Evolutionary conservation across 2,888 invertebrate genomes (phyloP), one percentile per base, ranked within the genome.

Genomic region (Chalcosyrphus nemorum): DNA sequence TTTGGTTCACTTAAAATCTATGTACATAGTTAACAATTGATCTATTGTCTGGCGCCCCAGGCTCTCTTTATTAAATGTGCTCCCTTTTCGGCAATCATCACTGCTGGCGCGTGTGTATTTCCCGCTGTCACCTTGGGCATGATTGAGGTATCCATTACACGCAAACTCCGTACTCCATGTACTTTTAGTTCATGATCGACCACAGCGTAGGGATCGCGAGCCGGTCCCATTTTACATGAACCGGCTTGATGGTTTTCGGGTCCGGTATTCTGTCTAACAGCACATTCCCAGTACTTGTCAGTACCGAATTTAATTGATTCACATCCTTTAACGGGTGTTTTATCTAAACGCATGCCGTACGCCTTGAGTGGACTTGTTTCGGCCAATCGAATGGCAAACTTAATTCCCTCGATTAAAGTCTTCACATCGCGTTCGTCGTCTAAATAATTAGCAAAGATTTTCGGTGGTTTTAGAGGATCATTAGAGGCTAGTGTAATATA

Each of bases 221-320:
- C 87, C 0, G 96, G 95, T 0, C 96, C 96, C 96, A 97, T 96
- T 93, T 96, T 96, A 89, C 95, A 95, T 0, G 96, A 95, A 6
- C 96, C 96, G 0, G 94, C 95, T 90, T 96, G 96, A 90, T 96
- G 96, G 90, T 96, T 96, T 91, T 96, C 96, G 0, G 96, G 95
- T 0, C 95, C 95, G 0, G 96, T 96, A 68, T 94, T 93, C 72
- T 94, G 93, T 77, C 92, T 92, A 0, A 95, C 93, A 0, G 95
- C 94, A 88, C 97, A 97, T 72, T 92, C 93, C 94, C 96, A 95
- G 90, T 94, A 97, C n/a, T 94, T 94, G 86, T 96, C 95, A 29
- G 90, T 88, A 2, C 95, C 96, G 88, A 96, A 97, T 87, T 94
- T 93, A 47, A 95, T 90, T 86, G 94, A 93, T 90, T 96, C 95